phyloP scores from a whole-genome alignment of 2,113 vertebrate genomes.

The Proterorhinus semilunaris region DNA sequence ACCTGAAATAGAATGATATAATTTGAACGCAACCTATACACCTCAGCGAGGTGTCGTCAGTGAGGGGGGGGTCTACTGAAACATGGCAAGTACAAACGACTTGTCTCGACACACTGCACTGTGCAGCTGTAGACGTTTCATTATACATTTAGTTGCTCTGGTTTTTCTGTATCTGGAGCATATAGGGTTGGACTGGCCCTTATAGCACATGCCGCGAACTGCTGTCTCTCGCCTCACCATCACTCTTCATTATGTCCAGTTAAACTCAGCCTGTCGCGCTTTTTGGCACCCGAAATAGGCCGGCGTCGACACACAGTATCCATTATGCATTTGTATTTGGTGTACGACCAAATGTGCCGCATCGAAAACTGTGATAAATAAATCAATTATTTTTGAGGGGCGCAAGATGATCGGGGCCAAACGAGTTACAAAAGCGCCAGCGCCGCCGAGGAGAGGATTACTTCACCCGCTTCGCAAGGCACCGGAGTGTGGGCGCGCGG shows the following conservation, averaged over 20 bases:
- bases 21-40: too few species aligned
- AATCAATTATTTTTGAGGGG: slow-evolving; percentile 4
- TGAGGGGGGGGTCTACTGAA: too few species aligned
- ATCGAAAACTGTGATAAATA: slow-evolving; percentile 22
- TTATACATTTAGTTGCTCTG: not conserved
- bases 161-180: not conserved
- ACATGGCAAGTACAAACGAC: too few species aligned
- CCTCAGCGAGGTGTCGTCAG: too few species aligned
- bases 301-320: slow-evolving; percentile 1
- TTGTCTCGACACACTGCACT: too few species aligned
- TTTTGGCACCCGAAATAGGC: not conserved
- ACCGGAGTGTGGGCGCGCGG: slow-evolving; percentile 16
- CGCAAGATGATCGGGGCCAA: slow-evolving; percentile 12
- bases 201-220: not conserved
- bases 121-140: not conserved
- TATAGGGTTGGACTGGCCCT: not conserved
- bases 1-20: too few species aligned
- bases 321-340: slow-evolving; percentile 5
- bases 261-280: not conserved
- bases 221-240: not conserved
- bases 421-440: slow-evolving; percentile 21
- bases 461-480: slow-evolving; percentile 29
- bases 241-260: not conserved
- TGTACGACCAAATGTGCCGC: slow-evolving; percentile 14
- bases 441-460: slow-evolving; percentile 33